phyloP scores from a whole-genome alignment of 2,797 vertebrate genomes.

The Lepilemur septentrionalis region DNA sequence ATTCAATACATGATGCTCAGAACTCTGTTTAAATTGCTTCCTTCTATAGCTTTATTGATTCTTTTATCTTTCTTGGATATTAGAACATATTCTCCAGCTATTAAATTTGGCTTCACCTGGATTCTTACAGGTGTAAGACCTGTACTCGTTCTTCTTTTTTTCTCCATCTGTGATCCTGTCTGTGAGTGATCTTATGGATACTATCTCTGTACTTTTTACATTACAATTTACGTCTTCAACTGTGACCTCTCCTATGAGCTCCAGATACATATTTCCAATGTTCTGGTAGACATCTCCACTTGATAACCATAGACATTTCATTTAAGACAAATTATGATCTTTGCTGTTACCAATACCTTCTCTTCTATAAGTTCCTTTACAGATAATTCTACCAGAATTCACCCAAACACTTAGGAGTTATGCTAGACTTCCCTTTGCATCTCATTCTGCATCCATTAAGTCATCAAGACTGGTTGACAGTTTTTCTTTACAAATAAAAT shows the following conservation, averaged over 20 bases:
- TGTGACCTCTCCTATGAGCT: not conserved
- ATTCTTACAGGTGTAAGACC: not conserved
- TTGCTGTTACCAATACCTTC: not conserved
- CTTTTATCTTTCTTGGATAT: not conserved
- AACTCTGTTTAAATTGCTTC: not conserved
- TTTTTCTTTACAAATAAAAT: not conserved
- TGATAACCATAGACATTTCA: not conserved
- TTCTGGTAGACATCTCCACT: not conserved
- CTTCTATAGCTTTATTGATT: not conserved
- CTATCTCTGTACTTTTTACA: not conserved
- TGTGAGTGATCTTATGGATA: not conserved
- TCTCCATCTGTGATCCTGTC: not conserved
- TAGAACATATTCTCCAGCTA: not conserved
- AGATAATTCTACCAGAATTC: not conserved
- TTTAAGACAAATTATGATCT: not conserved
- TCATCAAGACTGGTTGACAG: not conserved
- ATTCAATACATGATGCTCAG: not conserved
- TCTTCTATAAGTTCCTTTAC: not conserved
- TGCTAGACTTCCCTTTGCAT: not conserved
- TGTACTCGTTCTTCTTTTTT: not conserved
- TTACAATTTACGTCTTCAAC: not conserved
- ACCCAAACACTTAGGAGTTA: not conserved
- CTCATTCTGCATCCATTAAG: not conserved
- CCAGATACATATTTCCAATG: not conserved
- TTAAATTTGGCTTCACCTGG: not conserved